phyloP scores from a whole-genome alignment of 2,888 invertebrate genomes.

The Galerucella nymphaeae region DNA sequence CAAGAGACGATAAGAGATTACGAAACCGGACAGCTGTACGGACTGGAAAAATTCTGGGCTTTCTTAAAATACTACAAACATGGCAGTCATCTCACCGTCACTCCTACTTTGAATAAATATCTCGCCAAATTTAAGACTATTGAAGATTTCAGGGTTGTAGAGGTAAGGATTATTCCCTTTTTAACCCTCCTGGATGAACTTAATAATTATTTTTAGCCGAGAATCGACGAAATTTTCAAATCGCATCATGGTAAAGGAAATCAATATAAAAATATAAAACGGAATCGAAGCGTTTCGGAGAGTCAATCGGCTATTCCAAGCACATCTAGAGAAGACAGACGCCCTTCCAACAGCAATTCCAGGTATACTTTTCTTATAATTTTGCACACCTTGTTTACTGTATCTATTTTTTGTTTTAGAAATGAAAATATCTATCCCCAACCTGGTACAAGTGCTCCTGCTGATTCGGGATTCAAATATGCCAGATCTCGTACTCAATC shows the following conservation, averaged over 20 bases:
- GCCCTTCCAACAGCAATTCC: conserved; percentile 47
- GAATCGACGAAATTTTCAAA: conserved; percentile 71
- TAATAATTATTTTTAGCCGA: conserved; percentile 66
- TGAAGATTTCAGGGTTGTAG: conserved; percentile 88
- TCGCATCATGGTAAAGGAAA: conserved; percentile 63
- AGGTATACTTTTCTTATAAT: conserved; percentile 43
- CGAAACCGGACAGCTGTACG: conserved; percentile 94
- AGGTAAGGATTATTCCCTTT: conserved; percentile 66
- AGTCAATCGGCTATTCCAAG: conserved; percentile 62
- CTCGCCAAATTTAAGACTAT: conserved; percentile 85
- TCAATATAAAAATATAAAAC: conserved; percentile 65
- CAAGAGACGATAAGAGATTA: conserved; percentile 90
- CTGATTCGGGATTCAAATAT: conserved; percentile 56
- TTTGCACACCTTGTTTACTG: not conserved
- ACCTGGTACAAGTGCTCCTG: conserved; percentile 63
- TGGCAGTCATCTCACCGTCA: conserved; percentile 78
- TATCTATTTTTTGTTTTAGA: conserved; percentile 42
- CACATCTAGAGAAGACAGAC: conserved; percentile 49
- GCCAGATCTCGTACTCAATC: conserved; percentile 61
- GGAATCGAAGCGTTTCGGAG: conserved; percentile 77
- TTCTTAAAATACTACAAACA: conserved; percentile 97
- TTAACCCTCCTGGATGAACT: too few species aligned
- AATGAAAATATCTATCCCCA: conserved; percentile 54
- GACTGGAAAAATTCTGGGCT: conserved; percentile 99
- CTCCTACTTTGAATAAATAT: conserved; percentile 77